Evolutionary conservation across 1,140 invertebrate genomes (phyloP), one percentile per base, ranked within the genome.

Genomic region (Bradynema listronoti): DNA sequence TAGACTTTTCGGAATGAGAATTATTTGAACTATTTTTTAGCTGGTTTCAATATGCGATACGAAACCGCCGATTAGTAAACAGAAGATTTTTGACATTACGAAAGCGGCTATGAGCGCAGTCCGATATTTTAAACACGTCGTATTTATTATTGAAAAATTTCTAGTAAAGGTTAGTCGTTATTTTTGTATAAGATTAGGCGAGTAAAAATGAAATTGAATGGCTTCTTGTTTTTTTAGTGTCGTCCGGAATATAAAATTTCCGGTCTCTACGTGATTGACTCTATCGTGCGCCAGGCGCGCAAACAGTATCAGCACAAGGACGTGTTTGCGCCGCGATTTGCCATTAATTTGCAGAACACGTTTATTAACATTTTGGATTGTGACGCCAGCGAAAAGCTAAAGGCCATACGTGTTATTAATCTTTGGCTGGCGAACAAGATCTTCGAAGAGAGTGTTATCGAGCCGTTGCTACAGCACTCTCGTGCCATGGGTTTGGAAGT

Each of bases 121-220:
- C 65, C 96, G 96, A 80, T 92, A 96, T 80, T 99, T 98, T 78
- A 98, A 99, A 80, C 95, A 99, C 82, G 91, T 97, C 73, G 95
- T 99, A 61, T 92, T 97, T 80, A 92, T 90, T 84, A 91, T 83
- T 11, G 82, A 83, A 63, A 82, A 81, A 56, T 83, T 83, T 64
- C 78, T 83, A 30, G 74, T 76, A 58, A 83, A 82, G 78, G 81
- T 97, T 39, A 39, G 36, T 19, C 19, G 11, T 39, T 39, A 39
- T 11, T 11, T 39, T 11, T 11, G 36, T 39, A 19, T 39, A 39
- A 39, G 36, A 39, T 11, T 11, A 39, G 36, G 19, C 36, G 19
- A 11, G 36, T 11, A 39, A 19, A 39, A 39, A 19, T 11, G 19
- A 39, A 39, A 39, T 19, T 39, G 11, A 11, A 11, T 39, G 19